Percentiles rank a stretch among this genome's conserved stretches.
phyloP scores from a whole-genome alignment of 2,113 vertebrate genomes.

The Colinus virginianus region DNA sequence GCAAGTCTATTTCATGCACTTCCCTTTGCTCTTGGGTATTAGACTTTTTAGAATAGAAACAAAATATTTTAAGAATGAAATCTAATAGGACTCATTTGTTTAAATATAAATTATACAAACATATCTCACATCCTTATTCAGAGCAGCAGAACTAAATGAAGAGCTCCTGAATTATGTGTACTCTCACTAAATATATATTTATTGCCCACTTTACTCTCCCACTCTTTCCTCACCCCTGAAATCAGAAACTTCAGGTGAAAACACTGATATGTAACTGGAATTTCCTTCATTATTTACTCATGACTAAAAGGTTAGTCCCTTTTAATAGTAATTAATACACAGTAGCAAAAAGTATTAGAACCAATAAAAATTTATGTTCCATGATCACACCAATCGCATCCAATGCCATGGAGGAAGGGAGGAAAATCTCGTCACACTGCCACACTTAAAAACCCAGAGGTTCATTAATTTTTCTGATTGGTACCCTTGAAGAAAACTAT shows the following conservation, averaged over 20 bases:
- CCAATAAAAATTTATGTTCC: not conserved
- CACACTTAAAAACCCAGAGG: not conserved
- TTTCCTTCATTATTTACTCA: not conserved
- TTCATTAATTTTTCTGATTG: not conserved
- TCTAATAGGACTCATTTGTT: not conserved
- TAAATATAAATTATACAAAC: not conserved
- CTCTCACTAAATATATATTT: not conserved
- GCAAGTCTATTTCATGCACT: not conserved
- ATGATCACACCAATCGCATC: not conserved
- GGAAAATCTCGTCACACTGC: not conserved
- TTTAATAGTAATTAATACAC: not conserved
- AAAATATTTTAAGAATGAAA: not conserved
- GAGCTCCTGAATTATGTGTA: not conserved
- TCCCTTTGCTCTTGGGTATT: not conserved
- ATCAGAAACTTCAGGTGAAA: not conserved
- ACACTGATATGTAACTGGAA: not conserved
- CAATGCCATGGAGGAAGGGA: not conserved
- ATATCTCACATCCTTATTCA: not conserved
- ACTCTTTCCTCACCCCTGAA: not conserved
- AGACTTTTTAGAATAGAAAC: not conserved
- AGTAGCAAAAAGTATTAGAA: not conserved
- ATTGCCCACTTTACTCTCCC: not conserved
- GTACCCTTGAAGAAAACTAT: not conserved
- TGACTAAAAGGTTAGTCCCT: not conserved
- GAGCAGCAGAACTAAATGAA: not conserved